Evolutionary conservation across 2,113 vertebrate species (phyloP).

Genomic region (Archilochus colubris): DNA sequence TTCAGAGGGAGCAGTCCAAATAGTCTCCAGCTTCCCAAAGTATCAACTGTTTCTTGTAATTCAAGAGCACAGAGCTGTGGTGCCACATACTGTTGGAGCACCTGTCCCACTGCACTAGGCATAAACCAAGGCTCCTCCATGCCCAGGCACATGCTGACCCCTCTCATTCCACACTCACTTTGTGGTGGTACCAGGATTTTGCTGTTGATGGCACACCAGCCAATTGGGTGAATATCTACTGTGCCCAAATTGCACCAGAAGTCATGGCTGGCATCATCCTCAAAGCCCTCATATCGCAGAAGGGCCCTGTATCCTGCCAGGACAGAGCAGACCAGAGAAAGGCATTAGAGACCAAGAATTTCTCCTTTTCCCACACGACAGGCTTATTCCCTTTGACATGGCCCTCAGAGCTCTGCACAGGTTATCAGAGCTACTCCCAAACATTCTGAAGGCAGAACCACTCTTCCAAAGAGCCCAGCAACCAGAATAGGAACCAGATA

Average conservation of each 20-base stretch:
- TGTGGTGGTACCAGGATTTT: constrained; percentile 95
- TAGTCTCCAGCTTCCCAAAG: not conserved
- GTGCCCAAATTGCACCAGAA: constrained; percentile 95
- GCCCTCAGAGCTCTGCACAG: not conserved
- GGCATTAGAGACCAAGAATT: not conserved
- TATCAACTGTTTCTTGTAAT: not conserved
- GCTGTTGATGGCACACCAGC: constrained; percentile 95
- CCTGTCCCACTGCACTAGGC: not conserved
- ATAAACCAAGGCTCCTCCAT: not conserved
- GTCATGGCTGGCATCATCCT: constrained; percentile 84
- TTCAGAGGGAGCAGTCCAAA: not conserved
- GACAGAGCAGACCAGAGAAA: not conserved
- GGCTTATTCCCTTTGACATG: not conserved
- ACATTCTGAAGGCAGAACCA: not conserved
- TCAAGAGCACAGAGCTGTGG: not conserved
- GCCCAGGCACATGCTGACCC: not conserved
- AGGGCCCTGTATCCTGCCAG: constrained; percentile 89
- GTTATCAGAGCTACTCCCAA: not conserved
- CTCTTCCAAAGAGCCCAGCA: not conserved
- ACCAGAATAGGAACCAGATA: not conserved
- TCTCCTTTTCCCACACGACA: not conserved
- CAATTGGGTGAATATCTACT: constrained; percentile 91
- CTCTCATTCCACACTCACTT: constrained; percentile 75
- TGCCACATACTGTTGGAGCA: not conserved
- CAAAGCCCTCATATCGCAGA: constrained; percentile 92